phyloP scores from a whole-genome alignment of 2,113 vertebrate genomes.

The Cyphomyrus discorhynchus region DNA sequence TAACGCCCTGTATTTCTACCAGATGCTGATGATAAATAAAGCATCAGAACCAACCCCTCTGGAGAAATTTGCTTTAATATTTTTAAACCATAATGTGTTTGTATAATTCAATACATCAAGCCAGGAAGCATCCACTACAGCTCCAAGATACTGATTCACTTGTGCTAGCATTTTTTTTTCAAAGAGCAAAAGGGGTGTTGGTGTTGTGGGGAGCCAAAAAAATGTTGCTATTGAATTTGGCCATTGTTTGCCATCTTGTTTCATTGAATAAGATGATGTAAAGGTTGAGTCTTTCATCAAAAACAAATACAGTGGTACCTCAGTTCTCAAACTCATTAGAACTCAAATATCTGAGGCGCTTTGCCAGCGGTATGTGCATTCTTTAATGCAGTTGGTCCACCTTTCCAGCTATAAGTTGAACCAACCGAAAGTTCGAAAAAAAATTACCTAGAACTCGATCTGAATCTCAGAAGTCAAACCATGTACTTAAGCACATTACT shows the following conservation, averaged over 20 bases:
- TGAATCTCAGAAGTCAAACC: too few relatives aligned
- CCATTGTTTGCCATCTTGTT: background rate
- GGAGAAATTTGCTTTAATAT: constrained; percentile 1
- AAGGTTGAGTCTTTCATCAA: background rate
- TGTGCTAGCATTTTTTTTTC: constrained; percentile 12
- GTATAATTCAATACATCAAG: background rate
- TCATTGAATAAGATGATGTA: background rate
- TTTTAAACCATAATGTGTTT: background rate
- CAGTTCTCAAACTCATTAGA: too few relatives aligned
- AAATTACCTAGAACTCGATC: too few relatives aligned
- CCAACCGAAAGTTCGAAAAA: too few relatives aligned
- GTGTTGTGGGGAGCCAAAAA: background rate
- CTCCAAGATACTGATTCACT: background rate
- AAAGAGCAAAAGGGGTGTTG: background rate
- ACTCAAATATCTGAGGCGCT: too few relatives aligned
- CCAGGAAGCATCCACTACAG: background rate
- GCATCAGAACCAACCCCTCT: background rate
- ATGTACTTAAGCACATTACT: too few relatives aligned
- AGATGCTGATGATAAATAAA: background rate
- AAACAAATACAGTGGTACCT: background rate
- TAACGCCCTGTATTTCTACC: background rate
- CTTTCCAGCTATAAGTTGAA: too few relatives aligned
- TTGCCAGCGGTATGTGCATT: too few relatives aligned
- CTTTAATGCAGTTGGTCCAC: too few relatives aligned
- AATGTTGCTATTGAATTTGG: background rate